These are phyloP conservation scores for Oplegnathus fasciatus DNA, from an alignment of 2,113 vertebrate species.

Conservation along the genomic window DNA sequence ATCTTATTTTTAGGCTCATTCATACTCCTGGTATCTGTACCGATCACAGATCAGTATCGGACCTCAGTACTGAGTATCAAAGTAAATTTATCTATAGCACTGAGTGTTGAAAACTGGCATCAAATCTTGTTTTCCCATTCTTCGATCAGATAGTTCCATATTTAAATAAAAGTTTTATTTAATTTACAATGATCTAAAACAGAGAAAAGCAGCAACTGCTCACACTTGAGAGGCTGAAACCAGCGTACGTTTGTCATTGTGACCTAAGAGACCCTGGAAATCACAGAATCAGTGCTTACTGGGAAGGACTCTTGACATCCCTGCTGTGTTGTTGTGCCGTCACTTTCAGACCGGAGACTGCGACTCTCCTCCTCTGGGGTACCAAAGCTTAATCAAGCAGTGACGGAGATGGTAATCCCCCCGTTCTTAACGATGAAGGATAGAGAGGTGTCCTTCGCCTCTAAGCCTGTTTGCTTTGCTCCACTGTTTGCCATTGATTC, in stretches of 20 bases:
- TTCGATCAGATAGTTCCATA: too few relatives aligned
- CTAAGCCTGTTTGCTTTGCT: conserved; percentile 31
- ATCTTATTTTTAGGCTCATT: too few relatives aligned
- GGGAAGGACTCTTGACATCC: neutral
- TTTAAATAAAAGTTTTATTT: too few relatives aligned
- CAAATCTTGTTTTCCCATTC: too few relatives aligned
- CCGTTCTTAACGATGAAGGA: neutral
- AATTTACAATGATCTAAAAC: neutral
- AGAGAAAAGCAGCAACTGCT: neutral
- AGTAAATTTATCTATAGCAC: too few relatives aligned
- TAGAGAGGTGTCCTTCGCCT: conserved; percentile 36
- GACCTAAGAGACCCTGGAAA: neutral
- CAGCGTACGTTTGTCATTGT: neutral
- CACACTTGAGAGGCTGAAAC: neutral
- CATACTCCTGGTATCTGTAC: neutral
- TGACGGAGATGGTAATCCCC: neutral
- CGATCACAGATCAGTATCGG: neutral
- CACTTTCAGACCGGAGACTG: neutral
- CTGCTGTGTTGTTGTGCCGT: neutral
- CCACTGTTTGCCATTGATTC: conserved; percentile 18
- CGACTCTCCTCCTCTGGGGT: neutral
- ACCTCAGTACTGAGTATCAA: neutral
- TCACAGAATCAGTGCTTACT: neutral
- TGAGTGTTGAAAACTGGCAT: too few relatives aligned
- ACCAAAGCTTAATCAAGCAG: conserved; percentile 11